Evolutionary conservation across 2,888 invertebrate species (phyloP).

Genomic region (Agelastica alni): DNA sequence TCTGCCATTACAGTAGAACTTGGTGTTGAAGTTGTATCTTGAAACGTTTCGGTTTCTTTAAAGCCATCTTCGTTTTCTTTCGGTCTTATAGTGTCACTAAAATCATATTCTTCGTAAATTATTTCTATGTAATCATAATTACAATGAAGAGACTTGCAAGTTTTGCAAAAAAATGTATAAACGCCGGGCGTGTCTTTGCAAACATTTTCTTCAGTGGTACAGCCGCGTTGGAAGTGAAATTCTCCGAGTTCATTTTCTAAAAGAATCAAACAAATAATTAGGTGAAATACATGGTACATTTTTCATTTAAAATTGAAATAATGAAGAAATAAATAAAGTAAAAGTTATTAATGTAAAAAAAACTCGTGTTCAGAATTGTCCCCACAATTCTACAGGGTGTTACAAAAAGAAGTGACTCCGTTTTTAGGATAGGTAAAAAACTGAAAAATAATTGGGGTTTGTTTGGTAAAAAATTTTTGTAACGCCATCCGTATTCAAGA

Average conservation of each 20-base stretch:
- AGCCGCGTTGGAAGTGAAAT: slow-evolving; percentile 13
- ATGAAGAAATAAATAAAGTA: too few relatives aligned
- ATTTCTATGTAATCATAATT: slow-evolving; percentile 1
- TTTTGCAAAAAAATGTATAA: slow-evolving; percentile 5
- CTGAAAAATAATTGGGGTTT: too few relatives aligned
- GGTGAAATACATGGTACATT: not conserved
- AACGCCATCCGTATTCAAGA: too few relatives aligned
- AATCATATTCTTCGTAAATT: not conserved
- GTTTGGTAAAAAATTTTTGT: too few relatives aligned
- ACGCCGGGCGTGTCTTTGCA: not conserved
- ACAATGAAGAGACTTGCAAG: slow-evolving; percentile 6
- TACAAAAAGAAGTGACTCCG: too few relatives aligned
- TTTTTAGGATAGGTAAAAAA: too few relatives aligned
- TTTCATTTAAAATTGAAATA: not conserved
- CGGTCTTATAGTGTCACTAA: not conserved
- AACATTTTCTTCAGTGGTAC: slow-evolving; percentile 1
- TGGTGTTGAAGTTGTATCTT: not conserved
- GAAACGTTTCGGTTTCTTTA: too few relatives aligned
- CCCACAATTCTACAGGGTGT: too few relatives aligned
- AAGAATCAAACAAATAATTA: not conserved
- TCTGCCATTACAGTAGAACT: too few relatives aligned
- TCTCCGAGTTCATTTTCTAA: slow-evolving; percentile 4
- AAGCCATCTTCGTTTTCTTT: too few relatives aligned
- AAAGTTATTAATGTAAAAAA: too few relatives aligned
- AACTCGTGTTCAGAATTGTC: too few relatives aligned